A percentile compares a stretch with the other conserved stretches of the same genome.
These are phyloP conservation scores for Lydus trimaculatus DNA, from an alignment of 2,888 invertebrate species.

Conservation along the genomic window DNA sequence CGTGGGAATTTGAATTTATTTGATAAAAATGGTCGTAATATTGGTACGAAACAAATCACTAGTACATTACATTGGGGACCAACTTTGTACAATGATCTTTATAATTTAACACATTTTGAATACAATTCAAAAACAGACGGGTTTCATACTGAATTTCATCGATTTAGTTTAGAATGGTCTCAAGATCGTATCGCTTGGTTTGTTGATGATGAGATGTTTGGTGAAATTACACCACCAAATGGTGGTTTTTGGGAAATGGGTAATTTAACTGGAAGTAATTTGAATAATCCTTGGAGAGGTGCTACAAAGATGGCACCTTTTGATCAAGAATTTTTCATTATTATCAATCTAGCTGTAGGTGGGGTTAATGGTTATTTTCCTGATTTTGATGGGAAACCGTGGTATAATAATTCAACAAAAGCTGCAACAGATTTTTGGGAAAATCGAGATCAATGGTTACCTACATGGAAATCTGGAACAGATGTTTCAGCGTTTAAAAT, in stretches of 20 bases:
- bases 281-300: conserved; percentile 66
- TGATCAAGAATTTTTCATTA: conserved; percentile 71
- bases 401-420: conserved; percentile 59
- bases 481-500: conserved; percentile 69
- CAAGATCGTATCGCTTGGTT: conserved; percentile 63
- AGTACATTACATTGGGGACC: conserved; percentile 75
- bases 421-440: conserved; percentile 71
- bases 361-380: conserved; percentile 71
- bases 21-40: conserved; percentile 60
- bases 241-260: conserved; percentile 57
- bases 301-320: conserved; percentile 70
- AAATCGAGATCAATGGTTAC: conserved; percentile 63
- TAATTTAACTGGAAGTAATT: conserved; percentile 62
- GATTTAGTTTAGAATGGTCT: conserved; percentile 73
- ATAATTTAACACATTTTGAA: conserved; percentile 63
- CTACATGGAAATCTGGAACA: conserved; percentile 61
- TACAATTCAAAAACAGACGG: conserved; percentile 55
- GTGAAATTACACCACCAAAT: conserved; percentile 62
- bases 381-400: conserved; percentile 71
- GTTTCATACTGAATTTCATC: conserved; percentile 68
- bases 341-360: conserved; percentile 65
- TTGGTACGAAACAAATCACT: conserved; percentile 67
- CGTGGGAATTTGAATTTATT: conserved; percentile 65
- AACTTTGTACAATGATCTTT: conserved; percentile 58
- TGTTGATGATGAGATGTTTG: conserved; percentile 64